These are phyloP conservation scores for Hiodon alosoides DNA, from an alignment of 2,113 vertebrate species.

Conservation along the genomic window DNA sequence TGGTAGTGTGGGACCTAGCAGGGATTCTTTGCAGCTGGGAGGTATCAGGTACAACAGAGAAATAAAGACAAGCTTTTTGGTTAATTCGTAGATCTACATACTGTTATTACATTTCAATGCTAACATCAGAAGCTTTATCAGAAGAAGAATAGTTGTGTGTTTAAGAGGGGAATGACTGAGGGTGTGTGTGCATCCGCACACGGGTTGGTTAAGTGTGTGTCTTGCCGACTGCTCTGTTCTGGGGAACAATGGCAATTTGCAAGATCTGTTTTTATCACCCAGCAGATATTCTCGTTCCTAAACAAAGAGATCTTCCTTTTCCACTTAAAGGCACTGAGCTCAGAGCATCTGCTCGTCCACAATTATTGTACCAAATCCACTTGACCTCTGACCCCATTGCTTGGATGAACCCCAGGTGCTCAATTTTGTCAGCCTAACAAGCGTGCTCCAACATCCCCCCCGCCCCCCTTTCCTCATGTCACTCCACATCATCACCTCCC, in stretches of 20 bases:
- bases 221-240: not conserved
- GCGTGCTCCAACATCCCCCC: not conserved
- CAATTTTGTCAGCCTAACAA: slow-evolving; percentile 14
- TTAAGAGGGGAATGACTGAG: not conserved
- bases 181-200: not conserved
- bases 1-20: no score
- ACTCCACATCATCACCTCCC: not conserved
- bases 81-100: no score
- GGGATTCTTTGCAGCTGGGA: no score
- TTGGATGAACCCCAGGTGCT: slow-evolving; percentile 23
- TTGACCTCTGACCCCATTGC: slow-evolving; percentile 21
- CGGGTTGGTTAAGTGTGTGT: not conserved
- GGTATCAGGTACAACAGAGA: no score
- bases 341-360: slow-evolving; percentile 21
- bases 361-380: slow-evolving; percentile 23
- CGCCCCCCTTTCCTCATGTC: not conserved
- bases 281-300: not conserved
- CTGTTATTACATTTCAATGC: no score
- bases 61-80: no score
- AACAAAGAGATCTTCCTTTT: not conserved
- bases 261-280: slow-evolving; percentile 14
- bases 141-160: not conserved
- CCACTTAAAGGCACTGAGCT: not conserved
- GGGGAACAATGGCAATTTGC: not conserved
- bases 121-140: no score